Conservation (phyloP, 2,888 invertebrate species). For the Aromia moschata region DNA sequence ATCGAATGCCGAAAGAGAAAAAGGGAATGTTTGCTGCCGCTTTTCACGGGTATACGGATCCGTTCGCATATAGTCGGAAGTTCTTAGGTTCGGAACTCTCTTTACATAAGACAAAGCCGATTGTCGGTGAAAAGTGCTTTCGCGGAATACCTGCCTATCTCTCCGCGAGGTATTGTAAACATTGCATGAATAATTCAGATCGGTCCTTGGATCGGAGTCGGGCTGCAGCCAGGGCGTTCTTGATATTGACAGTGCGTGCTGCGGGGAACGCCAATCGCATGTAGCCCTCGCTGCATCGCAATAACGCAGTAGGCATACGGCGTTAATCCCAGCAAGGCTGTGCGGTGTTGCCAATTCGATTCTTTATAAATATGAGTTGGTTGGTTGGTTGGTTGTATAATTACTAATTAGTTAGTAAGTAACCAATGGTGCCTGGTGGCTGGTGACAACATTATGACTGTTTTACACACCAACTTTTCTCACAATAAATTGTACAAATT, state of each 20-base stretch:
- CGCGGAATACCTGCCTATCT: slow-evolving; percentile 28
- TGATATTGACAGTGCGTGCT: slow-evolving; percentile 43
- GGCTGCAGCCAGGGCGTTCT: slow-evolving; percentile 39
- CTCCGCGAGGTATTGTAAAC: slow-evolving; percentile 40
- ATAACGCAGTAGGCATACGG: too few relatives aligned
- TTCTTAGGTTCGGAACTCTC: slow-evolving; percentile 34
- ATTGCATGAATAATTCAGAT: slow-evolving; percentile 47
- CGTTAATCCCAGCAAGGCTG: too few relatives aligned
- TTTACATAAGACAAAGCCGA: slow-evolving; percentile 38
- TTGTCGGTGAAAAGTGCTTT: slow-evolving; percentile 37
- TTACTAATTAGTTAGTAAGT: too few relatives aligned
- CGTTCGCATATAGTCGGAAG: slow-evolving; percentile 38
- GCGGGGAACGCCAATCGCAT: slow-evolving; percentile 44
- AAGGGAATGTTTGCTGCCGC: not conserved
- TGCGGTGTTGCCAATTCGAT: too few relatives aligned
- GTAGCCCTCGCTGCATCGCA: slow-evolving; percentile 44
- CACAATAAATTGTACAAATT: too few relatives aligned
- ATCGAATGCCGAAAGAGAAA: too few relatives aligned
- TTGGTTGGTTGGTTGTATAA: too few relatives aligned
- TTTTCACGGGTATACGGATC: slow-evolving; percentile 5
- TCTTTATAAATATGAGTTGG: too few relatives aligned
- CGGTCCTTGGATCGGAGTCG: slow-evolving; percentile 41
- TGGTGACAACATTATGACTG: too few relatives aligned
- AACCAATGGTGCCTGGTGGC: too few relatives aligned
- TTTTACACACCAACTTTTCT: too few relatives aligned